Base-by-base conservation (phyloP, 2,888 invertebrate genomes). In the Empis stercorea region DNA sequence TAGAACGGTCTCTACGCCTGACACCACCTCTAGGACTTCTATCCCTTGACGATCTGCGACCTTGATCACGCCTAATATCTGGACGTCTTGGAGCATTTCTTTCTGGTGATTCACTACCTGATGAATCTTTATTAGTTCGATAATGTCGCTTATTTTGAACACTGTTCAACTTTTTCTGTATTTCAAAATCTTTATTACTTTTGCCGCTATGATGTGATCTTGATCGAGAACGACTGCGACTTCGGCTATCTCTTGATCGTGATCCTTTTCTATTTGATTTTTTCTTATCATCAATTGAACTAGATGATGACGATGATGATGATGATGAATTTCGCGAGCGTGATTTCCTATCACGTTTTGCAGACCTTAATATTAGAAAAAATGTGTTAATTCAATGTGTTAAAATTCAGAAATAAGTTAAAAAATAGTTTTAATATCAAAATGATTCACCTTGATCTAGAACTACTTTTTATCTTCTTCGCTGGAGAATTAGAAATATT, bases 121-220 rank as follows among this genome's bases (percentile, higher is more conserved):
- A 84, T 4, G 85, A 87, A 60, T 87, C 87, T 49, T 86, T 82
- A 62, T 89, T 88, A 47, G 86, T 87, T 13, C 89, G 77, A 63
- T 92, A 92, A 54, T 91, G 89, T 10, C 92, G 78, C 61, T 91
- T 91, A 64, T 87, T 87, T 64, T 91, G 89, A 11, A 85, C 78
- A 67, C 88, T 75, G 68, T 87, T 76, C 68, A 83, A 79, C 71
- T 88, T 83, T 72, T 87, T 74, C 59, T 81, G 71, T 53, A 83
- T 80, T 63, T 82, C 82, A 62, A 83, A 82, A 56, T 80, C 78
- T 14, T 40, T 40, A 38, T 16, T 38, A 27, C 40, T 40, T 34
- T 34, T 34, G 13, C 13, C n/a, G 34, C n/a, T 34, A 7, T 34
- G 34, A 13, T n/a, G 34, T n/a, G 34, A 34, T n/a, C 30, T 37